phyloP scores from a whole-genome alignment of 1,140 invertebrate species.

The Rhyacophila brunnea region DNA sequence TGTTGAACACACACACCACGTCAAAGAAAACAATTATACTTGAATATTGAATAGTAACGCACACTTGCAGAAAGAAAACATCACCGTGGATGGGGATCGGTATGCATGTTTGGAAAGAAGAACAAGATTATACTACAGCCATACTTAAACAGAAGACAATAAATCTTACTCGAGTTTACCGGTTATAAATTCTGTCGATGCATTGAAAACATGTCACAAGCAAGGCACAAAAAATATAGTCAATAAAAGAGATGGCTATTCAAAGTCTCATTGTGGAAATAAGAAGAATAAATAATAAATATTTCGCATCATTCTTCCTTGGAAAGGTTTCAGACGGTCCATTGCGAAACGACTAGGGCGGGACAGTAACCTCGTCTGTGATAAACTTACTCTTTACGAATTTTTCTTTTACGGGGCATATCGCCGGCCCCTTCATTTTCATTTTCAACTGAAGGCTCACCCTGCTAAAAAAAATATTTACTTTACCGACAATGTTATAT shows the following conservation, averaged over 20 bases:
- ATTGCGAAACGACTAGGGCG: constrained; percentile 19
- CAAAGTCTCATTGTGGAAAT: constrained; percentile 2
- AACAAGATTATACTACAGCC: neutral
- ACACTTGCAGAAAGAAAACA: too few species aligned
- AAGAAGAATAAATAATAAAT: constrained; percentile 9
- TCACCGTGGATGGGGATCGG: too few species aligned
- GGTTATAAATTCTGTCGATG: neutral
- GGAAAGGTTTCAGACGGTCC: constrained; percentile 5
- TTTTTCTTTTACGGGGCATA: constrained; percentile 54
- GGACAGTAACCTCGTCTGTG: neutral
- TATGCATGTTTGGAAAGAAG: too few species aligned
- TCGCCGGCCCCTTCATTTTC: constrained; percentile 48
- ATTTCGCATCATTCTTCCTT: constrained; percentile 12
- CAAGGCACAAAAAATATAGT: neutral
- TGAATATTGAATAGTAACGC: too few species aligned
- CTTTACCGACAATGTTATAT: too few species aligned
- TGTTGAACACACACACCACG: too few species aligned
- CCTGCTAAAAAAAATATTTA: neutral
- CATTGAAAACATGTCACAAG: neutral
- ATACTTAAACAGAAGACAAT: neutral
- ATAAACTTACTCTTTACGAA: constrained; percentile 52
- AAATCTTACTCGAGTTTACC: neutral
- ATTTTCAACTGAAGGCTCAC: neutral
- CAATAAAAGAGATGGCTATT: neutral
- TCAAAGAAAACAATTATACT: too few species aligned